Percentiles rank a stretch among this genome's conserved stretches.
Evolutionary conservation across 2,888 invertebrate species (phyloP).

Genomic region (Drosophila nr. perissopoda): DNA sequence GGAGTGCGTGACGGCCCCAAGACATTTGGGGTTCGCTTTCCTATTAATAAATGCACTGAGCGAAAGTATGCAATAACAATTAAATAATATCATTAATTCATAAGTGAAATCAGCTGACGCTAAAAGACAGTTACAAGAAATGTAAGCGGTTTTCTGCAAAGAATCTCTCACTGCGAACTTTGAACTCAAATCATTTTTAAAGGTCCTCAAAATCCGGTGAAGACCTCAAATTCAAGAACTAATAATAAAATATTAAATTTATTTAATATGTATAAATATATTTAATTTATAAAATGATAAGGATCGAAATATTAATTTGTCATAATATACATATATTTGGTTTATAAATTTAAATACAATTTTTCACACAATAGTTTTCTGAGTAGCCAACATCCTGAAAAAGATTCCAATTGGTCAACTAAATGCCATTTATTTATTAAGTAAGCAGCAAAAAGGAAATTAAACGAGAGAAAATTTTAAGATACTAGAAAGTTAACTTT

Average conservation of each 20-base stretch:
- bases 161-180: fast-evolving
- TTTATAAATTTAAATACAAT: too few relatives aligned
- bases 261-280: too few relatives aligned
- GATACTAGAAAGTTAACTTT: not conserved
- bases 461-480: not conserved
- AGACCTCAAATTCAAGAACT: not conserved
- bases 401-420: not conserved
- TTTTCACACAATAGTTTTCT: too few relatives aligned
- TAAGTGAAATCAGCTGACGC: not conserved
- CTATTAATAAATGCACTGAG: conserved; percentile 49
- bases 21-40: conserved; percentile 28
- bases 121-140: not conserved
- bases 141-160: not conserved
- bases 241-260: not conserved
- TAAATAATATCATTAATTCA: not conserved
- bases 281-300: too few relatives aligned
- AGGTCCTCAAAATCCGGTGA: not conserved
- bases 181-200: not conserved
- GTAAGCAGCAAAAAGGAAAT: not conserved
- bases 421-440: not conserved
- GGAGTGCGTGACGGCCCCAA: conserved; percentile 40
- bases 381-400: too few relatives aligned
- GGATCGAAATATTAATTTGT: too few relatives aligned
- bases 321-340: too few relatives aligned
- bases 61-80: not conserved